Percentiles rank a stretch among this genome's conserved stretches.
Conservation (phyloP, 1,140 invertebrate genomes). For the Heliothis subflexa region DNA sequence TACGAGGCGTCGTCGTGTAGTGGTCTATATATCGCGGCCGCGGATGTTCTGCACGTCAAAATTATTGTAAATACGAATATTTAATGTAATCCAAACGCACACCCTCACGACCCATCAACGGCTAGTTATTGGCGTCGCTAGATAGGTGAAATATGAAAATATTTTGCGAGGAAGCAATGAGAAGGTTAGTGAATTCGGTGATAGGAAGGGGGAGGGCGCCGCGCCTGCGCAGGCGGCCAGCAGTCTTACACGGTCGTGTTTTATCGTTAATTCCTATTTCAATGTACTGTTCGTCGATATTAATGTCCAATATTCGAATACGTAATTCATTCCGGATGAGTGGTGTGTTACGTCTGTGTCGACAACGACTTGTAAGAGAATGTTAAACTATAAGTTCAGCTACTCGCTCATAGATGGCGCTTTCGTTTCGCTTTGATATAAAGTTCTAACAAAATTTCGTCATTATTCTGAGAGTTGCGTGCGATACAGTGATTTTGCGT, state of each 20-base stretch:
- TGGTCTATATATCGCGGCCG: constrained; percentile 35
- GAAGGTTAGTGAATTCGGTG: constrained; percentile 84
- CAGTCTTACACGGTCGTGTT: constrained; percentile 55
- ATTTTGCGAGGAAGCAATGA: constrained; percentile 77
- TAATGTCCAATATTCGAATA: constrained; percentile 74
- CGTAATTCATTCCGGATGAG: constrained; percentile 65
- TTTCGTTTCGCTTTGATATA: constrained; percentile 51
- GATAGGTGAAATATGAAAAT: constrained; percentile 75
- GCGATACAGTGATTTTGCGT: constrained; percentile 75
- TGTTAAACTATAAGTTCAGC: constrained; percentile 36
- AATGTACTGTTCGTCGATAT: constrained; percentile 68
- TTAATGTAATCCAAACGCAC: constrained; percentile 66
- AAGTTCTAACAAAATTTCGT: constrained; percentile 46
- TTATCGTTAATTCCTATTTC: constrained; percentile 69
- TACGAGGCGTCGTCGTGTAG: constrained; percentile 51
- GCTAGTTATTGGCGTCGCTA: constrained; percentile 67
- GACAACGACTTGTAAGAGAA: constrained; percentile 42
- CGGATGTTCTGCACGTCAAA: constrained; percentile 58
- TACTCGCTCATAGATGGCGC: constrained; percentile 52
- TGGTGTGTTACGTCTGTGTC: constrained; percentile 53
- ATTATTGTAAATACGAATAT: constrained; percentile 67
- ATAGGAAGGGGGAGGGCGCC: constrained; percentile 63
- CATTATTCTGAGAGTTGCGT: constrained; percentile 80
- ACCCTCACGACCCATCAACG: constrained; percentile 67
- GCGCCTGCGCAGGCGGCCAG: constrained; percentile 54